A percentile compares a stretch with the other conserved stretches of the same genome.
Evolutionary conservation across 30 jellyfish, hydroid and myxozoan genomes (phyloP).

Genomic region (Morbakka virulenta): DNA sequence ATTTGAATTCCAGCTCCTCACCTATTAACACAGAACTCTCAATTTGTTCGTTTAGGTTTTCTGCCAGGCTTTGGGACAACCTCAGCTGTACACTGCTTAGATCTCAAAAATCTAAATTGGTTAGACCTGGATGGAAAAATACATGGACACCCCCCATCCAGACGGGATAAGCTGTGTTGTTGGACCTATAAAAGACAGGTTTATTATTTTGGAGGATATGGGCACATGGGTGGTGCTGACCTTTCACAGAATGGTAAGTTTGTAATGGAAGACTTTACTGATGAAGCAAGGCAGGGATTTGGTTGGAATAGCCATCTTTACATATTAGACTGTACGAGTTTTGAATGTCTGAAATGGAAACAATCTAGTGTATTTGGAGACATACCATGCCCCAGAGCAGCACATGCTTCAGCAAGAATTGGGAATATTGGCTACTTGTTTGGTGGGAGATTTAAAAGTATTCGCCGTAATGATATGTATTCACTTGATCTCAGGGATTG

Average conservation of each 20-base stretch:
- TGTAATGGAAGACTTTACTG: constrained; percentile 27
- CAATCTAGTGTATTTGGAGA: constrained; percentile 46
- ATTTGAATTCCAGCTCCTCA: too few species aligned
- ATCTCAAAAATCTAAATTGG: constrained; percentile 58
- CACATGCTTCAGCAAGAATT: constrained; percentile 67
- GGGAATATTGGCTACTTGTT: constrained; percentile 60
- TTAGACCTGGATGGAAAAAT: constrained; percentile 41
- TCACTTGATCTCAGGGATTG: constrained; percentile 50
- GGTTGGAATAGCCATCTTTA: constrained; percentile 84
- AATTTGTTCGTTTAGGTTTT: constrained; percentile 23
- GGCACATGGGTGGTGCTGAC: constrained; percentile 47
- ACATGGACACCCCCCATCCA: constrained; percentile 65
- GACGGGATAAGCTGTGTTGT: constrained; percentile 66
- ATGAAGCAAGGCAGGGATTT: constrained; percentile 22
- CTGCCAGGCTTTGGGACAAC: constrained; percentile 36
- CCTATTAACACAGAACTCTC: too few species aligned
- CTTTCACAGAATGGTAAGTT: constrained; percentile 64
- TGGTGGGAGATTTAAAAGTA: constrained; percentile 70
- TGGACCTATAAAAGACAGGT: constrained; percentile 57
- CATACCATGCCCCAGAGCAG: constrained; percentile 88
- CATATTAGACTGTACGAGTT: constrained; percentile 52
- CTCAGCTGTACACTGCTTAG: constrained; percentile 51
- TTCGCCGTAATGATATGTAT: constrained; percentile 73
- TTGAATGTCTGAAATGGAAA: constrained; percentile 56
- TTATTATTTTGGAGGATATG: constrained; percentile 88